Evolutionary conservation across 1,140 invertebrate species (phyloP).

Genomic region (Leptoteleia sp.): DNA sequence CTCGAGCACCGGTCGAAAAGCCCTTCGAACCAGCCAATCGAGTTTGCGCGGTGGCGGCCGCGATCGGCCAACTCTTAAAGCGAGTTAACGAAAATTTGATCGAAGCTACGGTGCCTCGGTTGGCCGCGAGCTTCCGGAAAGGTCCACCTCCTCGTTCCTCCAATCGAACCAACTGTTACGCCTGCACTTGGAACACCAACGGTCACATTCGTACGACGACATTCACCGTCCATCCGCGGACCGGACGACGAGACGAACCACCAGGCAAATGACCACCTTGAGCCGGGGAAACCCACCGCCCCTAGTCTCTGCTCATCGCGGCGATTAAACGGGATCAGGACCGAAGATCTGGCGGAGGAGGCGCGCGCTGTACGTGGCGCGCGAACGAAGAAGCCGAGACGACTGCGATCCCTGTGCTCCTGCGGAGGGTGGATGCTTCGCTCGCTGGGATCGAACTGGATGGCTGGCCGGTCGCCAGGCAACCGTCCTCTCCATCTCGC

Average conservation of each 20-base stretch:
- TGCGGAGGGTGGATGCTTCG: slow-evolving; percentile 75
- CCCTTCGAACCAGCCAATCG: not conserved
- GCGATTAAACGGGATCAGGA: not conserved
- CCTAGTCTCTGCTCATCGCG: not conserved
- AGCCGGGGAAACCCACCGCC: not conserved
- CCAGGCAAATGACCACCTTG: no score
- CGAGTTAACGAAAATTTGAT: no score
- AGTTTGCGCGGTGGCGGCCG: no score
- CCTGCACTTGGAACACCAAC: slow-evolving; percentile 4
- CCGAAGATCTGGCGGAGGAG: slow-evolving; percentile 1
- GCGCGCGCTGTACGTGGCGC: slow-evolving; percentile 36
- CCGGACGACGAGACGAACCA: no score
- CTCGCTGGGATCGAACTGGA: slow-evolving; percentile 81
- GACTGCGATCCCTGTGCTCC: slow-evolving; percentile 64
- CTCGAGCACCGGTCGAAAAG: no score
- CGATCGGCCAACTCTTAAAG: no score
- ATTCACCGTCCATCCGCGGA: no score
- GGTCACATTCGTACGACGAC: no score
- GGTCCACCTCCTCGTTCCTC: not conserved
- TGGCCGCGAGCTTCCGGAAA: not conserved
- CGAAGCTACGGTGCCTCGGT: not conserved
- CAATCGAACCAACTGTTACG: slow-evolving; percentile 10
- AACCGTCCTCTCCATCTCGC: slow-evolving; percentile 77
- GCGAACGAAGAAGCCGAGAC: slow-evolving; percentile 54
- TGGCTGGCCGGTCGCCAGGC: slow-evolving; percentile 80